Evolutionary conservation across 2,888 invertebrate genomes (phyloP).

Genomic region (Drosophila niveifrons): DNA sequence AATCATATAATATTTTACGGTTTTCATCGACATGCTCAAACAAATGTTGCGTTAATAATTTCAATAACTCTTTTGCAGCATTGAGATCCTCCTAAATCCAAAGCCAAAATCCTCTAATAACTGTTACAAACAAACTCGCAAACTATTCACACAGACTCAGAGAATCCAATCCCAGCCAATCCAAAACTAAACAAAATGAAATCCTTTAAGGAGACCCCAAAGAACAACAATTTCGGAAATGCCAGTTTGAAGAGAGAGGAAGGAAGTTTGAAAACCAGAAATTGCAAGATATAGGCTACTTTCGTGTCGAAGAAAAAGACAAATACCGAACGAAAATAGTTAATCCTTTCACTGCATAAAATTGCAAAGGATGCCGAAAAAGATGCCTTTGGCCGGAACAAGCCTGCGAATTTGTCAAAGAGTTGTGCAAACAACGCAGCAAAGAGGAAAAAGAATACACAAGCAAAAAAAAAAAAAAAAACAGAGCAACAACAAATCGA

Average conservation of each 20-base stretch:
- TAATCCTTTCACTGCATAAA: conserved; percentile 71
- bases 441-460: conserved; percentile 17
- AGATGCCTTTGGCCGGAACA: conserved; percentile 39
- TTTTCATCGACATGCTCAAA: background rate
- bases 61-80: conserved; percentile 3
- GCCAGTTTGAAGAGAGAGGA: conserved; percentile 18
- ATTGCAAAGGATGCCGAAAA: conserved; percentile 51
- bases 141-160: conserved; percentile 33
- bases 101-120: conserved; percentile 56
- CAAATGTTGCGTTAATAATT: conserved; percentile 20
- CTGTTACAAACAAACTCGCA: conserved; percentile 49
- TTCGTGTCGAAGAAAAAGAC: conserved; percentile 52
- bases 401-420: conserved; percentile 78
- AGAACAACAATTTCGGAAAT: conserved; percentile 35
- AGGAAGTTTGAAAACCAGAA: conserved; percentile 8
- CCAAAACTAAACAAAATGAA: conserved; percentile 54
- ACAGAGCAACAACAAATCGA: conserved; percentile 64
- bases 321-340: conserved; percentile 71
- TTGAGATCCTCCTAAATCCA: conserved; percentile 7
- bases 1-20: conserved; percentile 2
- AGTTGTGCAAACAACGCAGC: conserved; percentile 67
- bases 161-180: conserved; percentile 13
- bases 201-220: conserved; percentile 41
- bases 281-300: conserved; percentile 61
- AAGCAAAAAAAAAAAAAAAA: conserved; percentile 15